phyloP scores from a whole-genome alignment of 1,140 invertebrate genomes.

The Drosophila micromelanica region DNA sequence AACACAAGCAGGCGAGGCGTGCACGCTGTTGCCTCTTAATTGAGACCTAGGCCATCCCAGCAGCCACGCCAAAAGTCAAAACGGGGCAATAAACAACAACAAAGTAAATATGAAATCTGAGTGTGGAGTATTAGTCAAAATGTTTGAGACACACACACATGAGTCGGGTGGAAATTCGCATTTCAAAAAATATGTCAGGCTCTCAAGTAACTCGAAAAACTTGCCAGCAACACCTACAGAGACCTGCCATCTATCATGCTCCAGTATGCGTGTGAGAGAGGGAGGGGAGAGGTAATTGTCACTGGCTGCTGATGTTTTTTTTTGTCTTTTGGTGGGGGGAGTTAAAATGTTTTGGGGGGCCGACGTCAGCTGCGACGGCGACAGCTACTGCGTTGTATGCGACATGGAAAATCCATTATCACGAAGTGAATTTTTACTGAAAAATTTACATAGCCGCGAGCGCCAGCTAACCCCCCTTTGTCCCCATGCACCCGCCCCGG shows the following conservation, averaged over 20 bases:
- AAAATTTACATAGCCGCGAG: conserved; percentile 77
- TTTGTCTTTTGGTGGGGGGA: conserved; percentile 7
- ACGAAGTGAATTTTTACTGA: conserved; percentile 82
- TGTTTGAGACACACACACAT: conserved; percentile 33
- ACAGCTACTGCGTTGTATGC: conserved; percentile 70
- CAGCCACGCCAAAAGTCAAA: conserved; percentile 26
- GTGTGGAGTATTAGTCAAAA: conserved; percentile 45
- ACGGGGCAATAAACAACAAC: conserved; percentile 15
- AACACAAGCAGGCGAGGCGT: conserved; percentile 40
- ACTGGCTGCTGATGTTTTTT: conserved; percentile 45
- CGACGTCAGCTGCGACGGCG: conserved; percentile 35
- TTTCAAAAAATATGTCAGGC: conserved; percentile 61
- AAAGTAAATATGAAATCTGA: conserved; percentile 43
- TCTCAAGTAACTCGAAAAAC: conserved; percentile 64
- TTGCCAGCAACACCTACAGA: conserved; percentile 60
- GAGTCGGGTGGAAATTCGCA: conserved; percentile 55
- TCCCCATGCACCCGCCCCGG: background rate
- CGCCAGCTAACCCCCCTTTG: conserved; percentile 1
- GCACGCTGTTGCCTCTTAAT: conserved; percentile 57
- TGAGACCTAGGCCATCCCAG: conserved; percentile 55
- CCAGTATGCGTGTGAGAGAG: conserved; percentile 34
- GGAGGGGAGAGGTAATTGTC: conserved; percentile 67
- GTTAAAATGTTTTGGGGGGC: conserved; percentile 2
- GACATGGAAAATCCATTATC: conserved; percentile 82
- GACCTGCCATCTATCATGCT: conserved; percentile 77